Conservation (phyloP, 2,113 vertebrate genomes). For the Phalacrocorax carbo region DNA sequence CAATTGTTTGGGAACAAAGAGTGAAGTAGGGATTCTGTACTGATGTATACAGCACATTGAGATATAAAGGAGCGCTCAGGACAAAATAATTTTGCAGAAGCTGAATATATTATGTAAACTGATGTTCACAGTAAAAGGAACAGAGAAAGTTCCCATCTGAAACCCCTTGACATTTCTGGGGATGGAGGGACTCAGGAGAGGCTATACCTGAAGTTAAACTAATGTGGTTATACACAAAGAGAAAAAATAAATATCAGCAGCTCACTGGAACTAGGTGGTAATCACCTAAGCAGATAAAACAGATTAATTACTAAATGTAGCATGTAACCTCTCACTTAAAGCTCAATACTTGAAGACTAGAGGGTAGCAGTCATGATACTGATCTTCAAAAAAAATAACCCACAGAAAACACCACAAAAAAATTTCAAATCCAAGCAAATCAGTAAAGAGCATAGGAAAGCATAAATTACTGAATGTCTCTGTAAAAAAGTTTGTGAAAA, state of each 20-base stretch:
- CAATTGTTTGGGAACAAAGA: background rate
- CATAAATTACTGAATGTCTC: background rate
- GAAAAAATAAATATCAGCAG: background rate
- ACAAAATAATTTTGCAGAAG: background rate
- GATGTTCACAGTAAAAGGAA: background rate
- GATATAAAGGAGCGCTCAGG: background rate
- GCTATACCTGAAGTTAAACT: background rate
- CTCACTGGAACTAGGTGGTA: background rate
- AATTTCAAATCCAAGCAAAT: background rate
- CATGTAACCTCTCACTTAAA: background rate
- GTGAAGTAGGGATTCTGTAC: background rate
- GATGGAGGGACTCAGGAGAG: background rate
- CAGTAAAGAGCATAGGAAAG: background rate
- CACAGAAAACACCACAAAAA: background rate
- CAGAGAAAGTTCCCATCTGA: background rate
- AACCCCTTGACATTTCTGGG: background rate
- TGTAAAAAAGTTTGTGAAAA: background rate
- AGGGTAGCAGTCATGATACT: background rate
- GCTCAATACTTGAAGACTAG: background rate
- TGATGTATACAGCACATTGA: background rate
- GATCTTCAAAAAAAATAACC: background rate
- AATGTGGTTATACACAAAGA: background rate
- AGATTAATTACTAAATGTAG: background rate
- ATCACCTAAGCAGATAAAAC: background rate
- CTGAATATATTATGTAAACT: background rate